phyloP scores from a whole-genome alignment of 2,113 vertebrate species.

The Perognathus longimembris region DNA sequence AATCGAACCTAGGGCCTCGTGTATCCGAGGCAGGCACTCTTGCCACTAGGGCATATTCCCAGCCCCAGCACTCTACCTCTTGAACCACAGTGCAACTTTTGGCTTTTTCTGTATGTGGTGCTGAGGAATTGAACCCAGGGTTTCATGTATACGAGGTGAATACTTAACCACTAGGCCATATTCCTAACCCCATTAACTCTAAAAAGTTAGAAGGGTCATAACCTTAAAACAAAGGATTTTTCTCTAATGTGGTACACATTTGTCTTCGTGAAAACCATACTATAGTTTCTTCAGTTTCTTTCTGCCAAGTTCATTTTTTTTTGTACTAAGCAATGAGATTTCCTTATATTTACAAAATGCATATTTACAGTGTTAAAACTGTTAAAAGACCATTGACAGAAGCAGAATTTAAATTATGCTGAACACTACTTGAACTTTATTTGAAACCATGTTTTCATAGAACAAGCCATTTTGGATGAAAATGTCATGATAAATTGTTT shows the following conservation, averaged over 20 bases:
- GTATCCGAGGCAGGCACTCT: no score
- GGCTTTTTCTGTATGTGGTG: no score
- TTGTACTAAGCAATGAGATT: not conserved
- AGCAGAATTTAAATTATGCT: not conserved
- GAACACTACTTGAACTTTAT: fast-evolving
- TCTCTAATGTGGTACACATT: not conserved
- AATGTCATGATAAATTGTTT: no score
- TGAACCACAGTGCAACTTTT: no score
- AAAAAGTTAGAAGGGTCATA: not conserved
- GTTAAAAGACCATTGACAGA: fast-evolving
- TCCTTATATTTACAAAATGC: not conserved
- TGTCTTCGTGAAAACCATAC: not conserved
- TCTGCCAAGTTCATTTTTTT: not conserved
- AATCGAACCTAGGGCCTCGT: no score
- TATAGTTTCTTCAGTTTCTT: not conserved
- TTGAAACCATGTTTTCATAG: fast-evolving
- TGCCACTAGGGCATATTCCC: no score
- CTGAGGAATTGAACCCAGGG: no score
- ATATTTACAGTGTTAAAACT: no score
- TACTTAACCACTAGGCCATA: no score
- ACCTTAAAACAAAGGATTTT: not conserved
- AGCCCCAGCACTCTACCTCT: no score
- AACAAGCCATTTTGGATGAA: not conserved
- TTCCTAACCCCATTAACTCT: not conserved
- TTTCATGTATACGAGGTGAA: no score